Base-by-base conservation (phyloP, 2,888 invertebrate genomes). In the Andrena fulva region DNA sequence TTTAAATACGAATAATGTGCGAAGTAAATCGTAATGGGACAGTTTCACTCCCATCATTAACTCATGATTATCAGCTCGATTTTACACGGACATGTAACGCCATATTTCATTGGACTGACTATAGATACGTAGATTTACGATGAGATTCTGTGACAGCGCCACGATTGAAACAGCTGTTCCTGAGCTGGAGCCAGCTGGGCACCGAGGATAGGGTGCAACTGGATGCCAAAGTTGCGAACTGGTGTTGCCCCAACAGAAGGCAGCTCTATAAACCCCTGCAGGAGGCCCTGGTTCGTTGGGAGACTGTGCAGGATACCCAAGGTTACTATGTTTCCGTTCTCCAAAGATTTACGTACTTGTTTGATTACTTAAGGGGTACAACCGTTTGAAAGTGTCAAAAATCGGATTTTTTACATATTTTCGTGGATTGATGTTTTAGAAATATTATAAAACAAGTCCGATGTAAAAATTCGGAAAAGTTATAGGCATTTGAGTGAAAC, bases 241-340 rank as follows among this genome's bases (percentile, higher is more conserved):
- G 87, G 85, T 84, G 81, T 27, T 77, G 77, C 33, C 78, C 85
- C 4, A 86, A 83, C 64, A 80, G 87, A 42, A 52, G 83, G 10
- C 81, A 85, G 59, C 80, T 89, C 7, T 90, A 90, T 54, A 87
- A 86, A 75, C 89, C 89, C 0, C 42, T 90, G 52, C 87, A 82
- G 42, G 89, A 90, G 59, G 89, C 89, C 12, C 52, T 90, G 27
- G 56, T 80, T 24, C 89, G 89, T n/a, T 90, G 89, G 89, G 89
- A 90, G 56, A 80, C 82, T 2, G 77, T 89, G 6, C 89, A 90
- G 62, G 89, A 90, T 8, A 89, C 87, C 0, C 87, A 90, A 86
- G 89, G 89, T 89, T 50, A 60, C 3, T 50, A 10, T 10, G 4
- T 24, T n/a, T 12, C 27, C 20, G 8, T 54, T 20, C n/a, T n/a